phyloP scores from a whole-genome alignment of 2,113 vertebrate species.

The Scolopax mira region DNA sequence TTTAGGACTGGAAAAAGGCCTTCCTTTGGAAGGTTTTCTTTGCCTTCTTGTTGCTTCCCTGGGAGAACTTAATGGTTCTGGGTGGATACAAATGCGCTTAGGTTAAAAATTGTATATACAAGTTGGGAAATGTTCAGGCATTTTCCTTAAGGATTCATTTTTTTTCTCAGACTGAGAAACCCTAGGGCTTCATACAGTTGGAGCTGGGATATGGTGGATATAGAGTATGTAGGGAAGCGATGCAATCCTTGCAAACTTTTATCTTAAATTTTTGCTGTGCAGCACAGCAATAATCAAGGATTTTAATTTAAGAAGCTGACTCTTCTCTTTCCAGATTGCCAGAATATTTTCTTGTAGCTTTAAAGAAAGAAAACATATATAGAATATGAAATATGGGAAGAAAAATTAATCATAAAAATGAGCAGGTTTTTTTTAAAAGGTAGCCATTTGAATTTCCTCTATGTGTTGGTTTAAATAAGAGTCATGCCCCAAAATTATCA shows the following conservation, averaged over 20 bases:
- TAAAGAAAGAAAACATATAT: neutral
- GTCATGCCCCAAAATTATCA: neutral
- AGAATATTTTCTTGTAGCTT: neutral
- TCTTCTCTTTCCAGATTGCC: neutral
- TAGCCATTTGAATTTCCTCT: neutral
- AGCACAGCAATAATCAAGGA: neutral
- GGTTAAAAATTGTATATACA: neutral
- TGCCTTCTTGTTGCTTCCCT: neutral
- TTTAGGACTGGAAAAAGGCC: neutral
- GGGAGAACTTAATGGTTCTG: neutral
- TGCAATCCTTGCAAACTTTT: neutral
- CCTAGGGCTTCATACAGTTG: neutral
- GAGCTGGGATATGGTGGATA: rapidly evolving
- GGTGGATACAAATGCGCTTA: neutral
- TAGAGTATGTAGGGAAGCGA: neutral
- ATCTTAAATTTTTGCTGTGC: neutral
- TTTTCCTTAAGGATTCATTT: neutral
- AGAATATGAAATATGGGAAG: neutral
- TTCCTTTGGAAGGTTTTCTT: neutral
- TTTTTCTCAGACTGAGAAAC: neutral
- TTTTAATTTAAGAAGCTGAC: neutral
- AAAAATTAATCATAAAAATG: neutral
- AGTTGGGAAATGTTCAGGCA: neutral
- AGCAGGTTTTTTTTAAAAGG: neutral
- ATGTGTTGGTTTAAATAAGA: neutral